Base-by-base conservation (phyloP, 2,797 vertebrate genomes). In the Silurus lanzhouensis region DNA sequence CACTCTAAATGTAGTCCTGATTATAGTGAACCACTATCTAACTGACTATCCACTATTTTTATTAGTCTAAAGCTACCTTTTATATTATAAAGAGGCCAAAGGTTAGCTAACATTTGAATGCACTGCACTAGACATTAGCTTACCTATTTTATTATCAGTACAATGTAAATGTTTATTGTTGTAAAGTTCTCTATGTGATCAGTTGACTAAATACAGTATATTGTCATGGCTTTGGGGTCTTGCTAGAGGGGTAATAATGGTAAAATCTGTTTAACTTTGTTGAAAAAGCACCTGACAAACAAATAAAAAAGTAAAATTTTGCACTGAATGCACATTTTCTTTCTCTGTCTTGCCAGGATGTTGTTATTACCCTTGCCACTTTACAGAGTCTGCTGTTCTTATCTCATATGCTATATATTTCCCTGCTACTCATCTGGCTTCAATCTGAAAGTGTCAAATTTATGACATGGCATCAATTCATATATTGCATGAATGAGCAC, bases 321-420 rank as follows among this genome's bases (percentile, higher is more conserved):
- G 46, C 15, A 8, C 44, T 6, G 10, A 25, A 10, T 78, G 7
- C 4, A 58, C 58, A 61, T 6, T 9, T 1, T 63, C 20, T 14
- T 63, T 63, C 60, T 64, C 44, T 31, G 10, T 52, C 22, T 55
- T 67, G 46, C 46, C 52, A n/a, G 67, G 46, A 63, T 55, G 7
- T 19, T 67, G 15, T 67, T 75, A 77, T 68, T 86, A 76, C 52
- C 22, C 22, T 25, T 63, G 2, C 14, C 17, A 14, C 31, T 44
- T 82, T 66, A 68, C 52, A 48, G 20, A 63, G 44, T 74, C 67
- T 31, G n/a, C 46, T 57, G 14, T 48, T 7, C 46, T 85, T 81
- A 75, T 76, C 70, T 85, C 68, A 82, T 19, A 38, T 9, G n/a
- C 61, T 67, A 19, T 85, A 82, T 60, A 82, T 82, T 77, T 75